These are phyloP conservation scores for Alcedo atthis DNA, from an alignment of 2,797 vertebrate species.

Conservation along the genomic window DNA sequence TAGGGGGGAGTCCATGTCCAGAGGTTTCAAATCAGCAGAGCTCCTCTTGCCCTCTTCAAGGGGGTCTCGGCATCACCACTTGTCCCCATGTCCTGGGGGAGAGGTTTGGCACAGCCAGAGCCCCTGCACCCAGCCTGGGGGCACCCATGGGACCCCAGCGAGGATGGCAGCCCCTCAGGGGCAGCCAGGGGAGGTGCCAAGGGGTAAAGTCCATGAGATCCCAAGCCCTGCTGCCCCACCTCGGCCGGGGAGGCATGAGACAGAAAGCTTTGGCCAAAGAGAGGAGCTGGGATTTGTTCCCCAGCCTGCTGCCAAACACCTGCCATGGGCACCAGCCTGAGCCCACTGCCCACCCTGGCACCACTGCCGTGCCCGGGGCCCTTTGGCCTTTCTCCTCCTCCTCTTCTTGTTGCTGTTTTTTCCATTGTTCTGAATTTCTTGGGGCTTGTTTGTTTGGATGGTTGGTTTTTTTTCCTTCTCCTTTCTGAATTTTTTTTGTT, in stretches of 20 bases:
- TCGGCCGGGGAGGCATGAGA: accelerated
- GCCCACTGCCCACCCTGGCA: background rate
- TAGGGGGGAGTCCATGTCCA: background rate
- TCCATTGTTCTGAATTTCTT: background rate
- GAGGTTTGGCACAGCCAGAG: background rate
- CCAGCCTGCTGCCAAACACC: background rate
- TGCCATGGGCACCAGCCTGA: accelerated
- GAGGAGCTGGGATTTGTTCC: background rate
- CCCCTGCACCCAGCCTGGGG: background rate
- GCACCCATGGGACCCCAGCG: background rate
- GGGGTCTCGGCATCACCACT: background rate
- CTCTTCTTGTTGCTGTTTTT: too few relatives aligned
- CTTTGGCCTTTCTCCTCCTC: background rate
- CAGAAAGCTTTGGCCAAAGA: conserved; percentile 13
- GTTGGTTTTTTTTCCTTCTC: background rate
- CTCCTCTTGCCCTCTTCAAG: background rate
- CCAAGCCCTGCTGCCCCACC: accelerated
- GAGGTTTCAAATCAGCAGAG: background rate
- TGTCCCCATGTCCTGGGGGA: background rate
- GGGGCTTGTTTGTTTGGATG: background rate
- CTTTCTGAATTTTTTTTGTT: background rate
- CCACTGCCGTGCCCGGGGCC: background rate
- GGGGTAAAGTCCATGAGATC: accelerated
- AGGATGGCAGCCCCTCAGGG: background rate
- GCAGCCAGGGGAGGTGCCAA: accelerated